Conservation (phyloP, 2,797 vertebrate species). For the Mormyrops boulengeri region DNA sequence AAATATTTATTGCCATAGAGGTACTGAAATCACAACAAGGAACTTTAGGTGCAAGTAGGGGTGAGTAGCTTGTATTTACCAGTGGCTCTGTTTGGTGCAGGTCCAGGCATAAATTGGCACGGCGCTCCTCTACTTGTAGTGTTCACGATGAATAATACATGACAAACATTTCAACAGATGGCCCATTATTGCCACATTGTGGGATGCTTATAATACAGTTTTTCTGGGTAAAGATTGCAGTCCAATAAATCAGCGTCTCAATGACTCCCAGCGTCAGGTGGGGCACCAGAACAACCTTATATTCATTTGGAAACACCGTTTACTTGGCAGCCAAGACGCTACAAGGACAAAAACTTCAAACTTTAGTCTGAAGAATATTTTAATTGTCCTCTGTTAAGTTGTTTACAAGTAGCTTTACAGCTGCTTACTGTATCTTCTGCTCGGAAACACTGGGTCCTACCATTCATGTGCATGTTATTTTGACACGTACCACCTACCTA, state of each 20-base stretch:
- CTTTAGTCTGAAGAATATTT: background rate
- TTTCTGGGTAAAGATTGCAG: conserved; percentile 48
- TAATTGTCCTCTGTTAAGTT: conserved; percentile 5
- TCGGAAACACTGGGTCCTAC: background rate
- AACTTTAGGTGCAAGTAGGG: conserved; percentile 34
- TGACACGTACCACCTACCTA: background rate
- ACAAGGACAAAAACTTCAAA: background rate
- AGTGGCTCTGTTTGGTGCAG: conserved; percentile 48
- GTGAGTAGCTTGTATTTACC: conserved; percentile 61
- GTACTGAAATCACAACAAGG: conserved; percentile 31
- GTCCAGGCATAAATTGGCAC: conserved; percentile 61
- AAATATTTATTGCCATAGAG: conserved; percentile 54
- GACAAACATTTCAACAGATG: conserved; percentile 56
- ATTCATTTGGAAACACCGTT: background rate
- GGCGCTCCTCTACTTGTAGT: conserved; percentile 50
- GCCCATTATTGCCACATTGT: conserved; percentile 60
- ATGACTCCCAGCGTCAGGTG: conserved; percentile 28
- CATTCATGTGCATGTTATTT: background rate
- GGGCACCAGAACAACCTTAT: background rate
- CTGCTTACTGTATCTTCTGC: background rate
- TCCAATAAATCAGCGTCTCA: conserved; percentile 52
- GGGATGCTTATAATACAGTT: conserved; percentile 43
- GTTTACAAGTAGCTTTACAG: background rate
- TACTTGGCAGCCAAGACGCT: background rate
- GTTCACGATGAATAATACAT: conserved; percentile 66